These are phyloP conservation scores for Atta texana DNA, from an alignment of 1,140 invertebrate species.

Conservation along the genomic window DNA sequence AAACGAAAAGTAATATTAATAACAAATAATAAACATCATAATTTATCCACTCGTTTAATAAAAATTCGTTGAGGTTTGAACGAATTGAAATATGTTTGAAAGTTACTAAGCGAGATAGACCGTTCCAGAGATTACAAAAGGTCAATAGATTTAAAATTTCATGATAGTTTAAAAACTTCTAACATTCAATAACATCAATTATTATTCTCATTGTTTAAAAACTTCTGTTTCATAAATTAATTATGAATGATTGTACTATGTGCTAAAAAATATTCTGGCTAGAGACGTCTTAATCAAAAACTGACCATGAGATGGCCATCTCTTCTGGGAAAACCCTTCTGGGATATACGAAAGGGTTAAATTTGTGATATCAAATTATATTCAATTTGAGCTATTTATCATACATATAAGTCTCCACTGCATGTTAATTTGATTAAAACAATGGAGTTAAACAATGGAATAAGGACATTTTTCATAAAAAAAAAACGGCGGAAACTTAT, in stretches of 20 bases:
- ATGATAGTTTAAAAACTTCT: background rate
- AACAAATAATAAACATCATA: background rate
- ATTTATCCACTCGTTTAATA: background rate
- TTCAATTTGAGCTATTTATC: too few species aligned
- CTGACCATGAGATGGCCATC: too few species aligned
- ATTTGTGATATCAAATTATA: too few species aligned
- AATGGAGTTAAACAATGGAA: too few species aligned
- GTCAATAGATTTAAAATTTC: background rate
- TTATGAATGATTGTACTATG: background rate
- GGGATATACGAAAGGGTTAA: too few species aligned
- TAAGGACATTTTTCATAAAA: too few species aligned
- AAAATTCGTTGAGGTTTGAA: background rate
- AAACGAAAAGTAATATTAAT: constrained; percentile 3
- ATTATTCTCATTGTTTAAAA: background rate
- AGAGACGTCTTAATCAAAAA: too few species aligned
- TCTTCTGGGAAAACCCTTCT: too few species aligned
- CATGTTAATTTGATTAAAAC: too few species aligned
- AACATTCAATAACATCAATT: too few species aligned
- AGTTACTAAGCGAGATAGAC: background rate
- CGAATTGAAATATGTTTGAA: constrained; percentile 6
- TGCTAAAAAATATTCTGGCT: background rate
- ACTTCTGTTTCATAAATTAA: background rate
- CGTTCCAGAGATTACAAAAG: background rate
- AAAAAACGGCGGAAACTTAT: too few species aligned
- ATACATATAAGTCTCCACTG: too few species aligned